Evolutionary conservation across 2,797 vertebrate species (phyloP), one percentile per base, ranked within the genome.

Genomic region (Eutrigla gurnardus): DNA sequence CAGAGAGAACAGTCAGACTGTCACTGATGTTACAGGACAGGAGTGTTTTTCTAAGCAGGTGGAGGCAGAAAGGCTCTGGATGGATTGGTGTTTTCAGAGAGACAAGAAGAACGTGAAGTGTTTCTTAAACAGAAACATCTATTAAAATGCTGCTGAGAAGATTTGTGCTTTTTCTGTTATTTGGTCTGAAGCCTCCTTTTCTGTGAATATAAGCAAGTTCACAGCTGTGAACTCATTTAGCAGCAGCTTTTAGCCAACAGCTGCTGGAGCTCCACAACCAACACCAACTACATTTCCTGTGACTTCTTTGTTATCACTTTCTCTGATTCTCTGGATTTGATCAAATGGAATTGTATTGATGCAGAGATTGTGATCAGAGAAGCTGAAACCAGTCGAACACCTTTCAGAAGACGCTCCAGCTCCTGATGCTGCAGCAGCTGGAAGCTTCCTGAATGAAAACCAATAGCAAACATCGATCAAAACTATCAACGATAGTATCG

Each of bases 311-410:
- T 33, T 37, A 52, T 32, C 14, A 6, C n/a, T 25, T 7, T 7
- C 55, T 33, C 17, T 15, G 45, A 43, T 58, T 68, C 70, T 57
- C 64, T 58, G 50, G 52, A 35, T 54, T 42, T 14, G 52, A 69
- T 73, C 6, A 64, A 35, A 54, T 70, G 1, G 47, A 42, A 36
- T 66, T 11, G 45, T 65, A 65, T 64, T 60, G 65, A 74, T 74
- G 65, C 37, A 18, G 47, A 60, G 49, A 13, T 42, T 3, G 2
- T 6, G 4, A 64, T 50, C 13, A 73, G 37, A 52, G 42, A 12
- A 3, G 33, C 32, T 53, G 52, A 12, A 46, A 52, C 39, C 53
- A 40, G 13, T 33, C 65, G 14, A 15, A 70, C 43, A 53, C 14
- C 37, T 50, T 25, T 5, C 35, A 47, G 15, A n/a, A 39, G 17